phyloP scores from a whole-genome alignment of 1,140 invertebrate species.

The Whitmania pigra region DNA sequence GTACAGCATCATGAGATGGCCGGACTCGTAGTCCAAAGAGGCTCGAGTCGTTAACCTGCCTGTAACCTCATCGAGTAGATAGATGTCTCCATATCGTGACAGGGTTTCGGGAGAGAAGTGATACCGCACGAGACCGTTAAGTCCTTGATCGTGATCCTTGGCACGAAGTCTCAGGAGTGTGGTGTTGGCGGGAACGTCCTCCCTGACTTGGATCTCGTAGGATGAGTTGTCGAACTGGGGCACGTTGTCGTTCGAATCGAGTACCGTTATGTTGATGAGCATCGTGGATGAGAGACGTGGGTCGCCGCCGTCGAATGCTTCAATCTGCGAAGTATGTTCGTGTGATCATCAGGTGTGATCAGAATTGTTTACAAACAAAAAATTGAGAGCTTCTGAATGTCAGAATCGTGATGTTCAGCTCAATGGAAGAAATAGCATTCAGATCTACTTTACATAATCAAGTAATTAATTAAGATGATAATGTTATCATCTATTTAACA shows the following conservation, averaged over 20 bases:
- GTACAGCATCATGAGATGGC: conserved; percentile 1
- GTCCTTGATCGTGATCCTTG: conserved; percentile 10
- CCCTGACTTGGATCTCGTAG: conserved; percentile 11
- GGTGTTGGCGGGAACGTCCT: conserved; percentile 11
- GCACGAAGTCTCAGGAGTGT: neutral
- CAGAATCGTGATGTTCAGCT: no score
- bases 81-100: neutral
- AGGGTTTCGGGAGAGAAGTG: conserved; percentile 6
- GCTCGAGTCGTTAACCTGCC: conserved; percentile 1
- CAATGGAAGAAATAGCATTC: no score
- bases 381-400: no score
- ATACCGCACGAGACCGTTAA: conserved; percentile 14
- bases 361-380: no score
- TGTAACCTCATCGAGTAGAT: neutral
- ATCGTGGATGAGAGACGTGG: conserved; percentile 15
- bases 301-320: conserved; percentile 22
- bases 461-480: no score
- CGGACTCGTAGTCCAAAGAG: conserved; percentile 12
- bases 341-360: no score
- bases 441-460: no score
- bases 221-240: conserved; percentile 17
- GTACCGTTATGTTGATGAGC: conserved; percentile 14
- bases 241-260: conserved; percentile 20
- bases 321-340: neutral
- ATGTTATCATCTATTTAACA: no score